Evolutionary conservation across 2,797 vertebrate species (phyloP).

Genomic region (Artibeus lituratus): DNA sequence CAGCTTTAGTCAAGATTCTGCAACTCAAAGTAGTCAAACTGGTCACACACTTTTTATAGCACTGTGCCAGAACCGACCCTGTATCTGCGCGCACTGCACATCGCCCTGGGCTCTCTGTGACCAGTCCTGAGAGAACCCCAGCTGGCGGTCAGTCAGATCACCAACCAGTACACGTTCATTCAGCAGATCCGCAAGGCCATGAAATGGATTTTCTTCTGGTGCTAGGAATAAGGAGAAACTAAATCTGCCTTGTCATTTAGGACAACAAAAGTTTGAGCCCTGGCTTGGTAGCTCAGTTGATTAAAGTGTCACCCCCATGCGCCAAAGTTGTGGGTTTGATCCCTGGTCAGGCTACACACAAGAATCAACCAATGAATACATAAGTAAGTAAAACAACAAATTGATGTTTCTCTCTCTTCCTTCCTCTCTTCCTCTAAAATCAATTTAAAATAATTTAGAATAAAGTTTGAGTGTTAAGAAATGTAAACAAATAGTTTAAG

Average conservation of each 20-base stretch:
- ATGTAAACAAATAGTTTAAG: not conserved
- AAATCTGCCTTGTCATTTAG: not conserved
- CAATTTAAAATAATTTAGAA: not conserved
- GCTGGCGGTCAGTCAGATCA: not conserved
- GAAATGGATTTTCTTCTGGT: not conserved
- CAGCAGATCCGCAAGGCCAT: not conserved
- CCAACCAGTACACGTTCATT: not conserved
- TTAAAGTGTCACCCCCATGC: not conserved
- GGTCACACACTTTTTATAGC: not conserved
- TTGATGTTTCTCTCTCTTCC: not conserved
- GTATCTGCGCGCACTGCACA: accelerated
- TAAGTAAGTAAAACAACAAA: not conserved
- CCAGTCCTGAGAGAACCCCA: not conserved
- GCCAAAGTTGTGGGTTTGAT: not conserved
- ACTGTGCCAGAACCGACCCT: not conserved
- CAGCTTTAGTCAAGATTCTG: not conserved
- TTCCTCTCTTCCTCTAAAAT: not conserved
- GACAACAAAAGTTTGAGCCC: not conserved
- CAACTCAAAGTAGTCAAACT: not conserved
- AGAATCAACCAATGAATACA: not conserved
- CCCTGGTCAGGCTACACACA: not conserved
- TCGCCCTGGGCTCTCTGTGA: not conserved
- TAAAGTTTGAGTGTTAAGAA: not conserved
- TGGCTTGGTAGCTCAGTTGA: not conserved
- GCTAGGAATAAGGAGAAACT: not conserved